These are phyloP conservation scores for Tenualosa thibaudeaui DNA, from an alignment of 2,797 vertebrate species.

Conservation along the genomic window DNA sequence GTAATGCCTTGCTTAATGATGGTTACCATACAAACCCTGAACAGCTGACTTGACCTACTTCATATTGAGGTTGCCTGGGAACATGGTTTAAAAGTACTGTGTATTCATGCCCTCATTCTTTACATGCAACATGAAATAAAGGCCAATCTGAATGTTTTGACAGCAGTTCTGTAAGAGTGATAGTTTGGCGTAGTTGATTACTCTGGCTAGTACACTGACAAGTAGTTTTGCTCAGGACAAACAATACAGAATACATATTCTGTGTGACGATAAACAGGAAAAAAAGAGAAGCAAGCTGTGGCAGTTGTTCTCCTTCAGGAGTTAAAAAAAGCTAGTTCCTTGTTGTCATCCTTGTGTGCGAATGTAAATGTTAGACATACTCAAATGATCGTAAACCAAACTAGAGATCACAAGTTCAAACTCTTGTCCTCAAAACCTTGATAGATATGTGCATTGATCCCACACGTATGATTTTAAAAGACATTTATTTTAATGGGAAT, in stretches of 20 bases:
- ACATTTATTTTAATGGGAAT: conserved; percentile 2
- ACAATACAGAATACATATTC: not conserved
- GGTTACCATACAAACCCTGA: not conserved
- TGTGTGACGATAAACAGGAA: not conserved
- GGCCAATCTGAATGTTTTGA: not conserved
- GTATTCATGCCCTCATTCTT: not conserved
- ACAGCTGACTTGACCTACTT: not conserved
- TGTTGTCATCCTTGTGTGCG: not conserved
- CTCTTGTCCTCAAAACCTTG: too few relatives aligned
- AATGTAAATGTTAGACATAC: not conserved
- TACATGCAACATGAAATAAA: not conserved
- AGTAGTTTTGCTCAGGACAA: not conserved
- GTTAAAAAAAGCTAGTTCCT: not conserved
- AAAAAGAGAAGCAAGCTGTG: not conserved
- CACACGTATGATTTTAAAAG: not conserved
- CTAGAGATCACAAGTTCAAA: too few relatives aligned
- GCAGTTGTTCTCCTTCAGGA: not conserved
- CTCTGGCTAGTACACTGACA: not conserved
- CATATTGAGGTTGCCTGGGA: not conserved
- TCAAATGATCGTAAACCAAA: too few relatives aligned
- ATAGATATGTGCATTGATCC: not conserved
- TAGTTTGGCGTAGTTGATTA: not conserved
- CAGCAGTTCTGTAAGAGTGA: not conserved
- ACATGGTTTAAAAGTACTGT: not conserved
- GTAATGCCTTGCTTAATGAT: not conserved